Evolutionary conservation across 2,888 invertebrate species (phyloP).

Genomic region (Steromphala cineraria): DNA sequence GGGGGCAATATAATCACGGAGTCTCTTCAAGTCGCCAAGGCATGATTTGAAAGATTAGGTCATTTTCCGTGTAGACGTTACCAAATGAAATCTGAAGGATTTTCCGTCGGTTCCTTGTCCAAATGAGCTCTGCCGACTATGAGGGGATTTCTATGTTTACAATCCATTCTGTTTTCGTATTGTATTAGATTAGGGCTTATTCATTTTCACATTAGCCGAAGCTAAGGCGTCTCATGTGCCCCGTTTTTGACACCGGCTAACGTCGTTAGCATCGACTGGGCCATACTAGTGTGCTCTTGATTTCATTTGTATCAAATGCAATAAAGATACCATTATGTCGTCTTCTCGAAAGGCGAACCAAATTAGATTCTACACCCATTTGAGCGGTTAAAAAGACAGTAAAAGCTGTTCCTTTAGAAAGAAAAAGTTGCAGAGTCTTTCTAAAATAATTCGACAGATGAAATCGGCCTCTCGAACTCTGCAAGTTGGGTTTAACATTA

Average conservation of each 20-base stretch:
- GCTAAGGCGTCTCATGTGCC: constrained; percentile 4
- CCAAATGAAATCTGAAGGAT: not conserved
- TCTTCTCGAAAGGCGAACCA: not conserved
- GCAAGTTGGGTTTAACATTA: not conserved
- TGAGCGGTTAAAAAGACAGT: constrained; percentile 24
- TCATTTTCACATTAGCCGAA: constrained; percentile 17
- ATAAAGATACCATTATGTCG: constrained; percentile 28
- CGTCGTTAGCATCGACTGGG: not conserved
- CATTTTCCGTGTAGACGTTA: constrained; percentile 7
- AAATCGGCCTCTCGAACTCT: not conserved
- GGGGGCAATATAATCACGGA: not conserved
- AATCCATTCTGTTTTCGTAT: constrained; percentile 22
- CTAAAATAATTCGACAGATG: not conserved
- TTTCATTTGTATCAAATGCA: constrained; percentile 24
- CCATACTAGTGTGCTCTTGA: not conserved
- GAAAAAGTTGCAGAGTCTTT: not conserved
- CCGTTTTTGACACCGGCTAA: constrained; percentile 3
- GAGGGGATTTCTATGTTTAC: constrained; percentile 18
- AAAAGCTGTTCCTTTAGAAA: not conserved
- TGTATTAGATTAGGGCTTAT: constrained; percentile 22
- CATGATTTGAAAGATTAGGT: constrained; percentile 2
- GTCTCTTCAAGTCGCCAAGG: not conserved
- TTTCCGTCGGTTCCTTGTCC: not conserved
- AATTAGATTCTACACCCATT: constrained; percentile 21
- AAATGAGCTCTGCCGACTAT: not conserved